Conservation (phyloP, 2,888 invertebrate genomes). For the Crocallis elinguaria region DNA sequence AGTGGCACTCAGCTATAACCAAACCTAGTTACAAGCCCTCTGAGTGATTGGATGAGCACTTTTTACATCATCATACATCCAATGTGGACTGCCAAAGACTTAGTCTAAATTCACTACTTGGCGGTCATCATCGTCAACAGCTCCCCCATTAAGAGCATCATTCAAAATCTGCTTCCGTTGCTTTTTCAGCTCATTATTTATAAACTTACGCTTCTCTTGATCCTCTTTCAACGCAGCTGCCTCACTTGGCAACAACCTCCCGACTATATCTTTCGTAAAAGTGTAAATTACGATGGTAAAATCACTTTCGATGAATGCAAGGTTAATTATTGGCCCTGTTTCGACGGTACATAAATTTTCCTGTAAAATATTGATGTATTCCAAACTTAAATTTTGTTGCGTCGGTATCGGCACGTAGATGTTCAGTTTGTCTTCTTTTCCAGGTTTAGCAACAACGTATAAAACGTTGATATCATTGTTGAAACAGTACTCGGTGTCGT, state of each 20-base stretch:
- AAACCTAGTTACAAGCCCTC: too few relatives aligned
- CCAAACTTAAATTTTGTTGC: slow-evolving; percentile 60
- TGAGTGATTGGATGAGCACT: too few relatives aligned
- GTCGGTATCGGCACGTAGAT: slow-evolving; percentile 76
- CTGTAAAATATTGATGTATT: slow-evolving; percentile 67
- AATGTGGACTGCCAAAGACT: background rate
- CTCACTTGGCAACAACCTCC: slow-evolving; percentile 57
- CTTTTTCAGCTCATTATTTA: slow-evolving; percentile 71
- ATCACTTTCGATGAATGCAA: slow-evolving; percentile 76
- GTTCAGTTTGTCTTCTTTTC: slow-evolving; percentile 67
- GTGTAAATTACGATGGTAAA: slow-evolving; percentile 75
- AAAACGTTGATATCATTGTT: slow-evolving; percentile 73
- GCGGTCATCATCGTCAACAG: slow-evolving; percentile 72
- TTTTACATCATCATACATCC: background rate
- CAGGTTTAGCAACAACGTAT: slow-evolving; percentile 73
- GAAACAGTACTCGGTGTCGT: slow-evolving; percentile 77
- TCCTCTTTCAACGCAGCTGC: slow-evolving; percentile 51
- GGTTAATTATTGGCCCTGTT: slow-evolving; percentile 68
- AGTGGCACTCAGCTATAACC: too few relatives aligned
- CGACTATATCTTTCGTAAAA: slow-evolving; percentile 69
- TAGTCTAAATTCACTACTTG: slow-evolving; percentile 55
- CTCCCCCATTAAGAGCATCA: slow-evolving; percentile 71
- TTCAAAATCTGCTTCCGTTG: slow-evolving; percentile 63
- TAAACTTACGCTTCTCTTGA: slow-evolving; percentile 64
- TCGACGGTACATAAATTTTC: slow-evolving; percentile 76